Conservation (phyloP, 2,888 invertebrate genomes). For the Ophonus ardosiacus region DNA sequence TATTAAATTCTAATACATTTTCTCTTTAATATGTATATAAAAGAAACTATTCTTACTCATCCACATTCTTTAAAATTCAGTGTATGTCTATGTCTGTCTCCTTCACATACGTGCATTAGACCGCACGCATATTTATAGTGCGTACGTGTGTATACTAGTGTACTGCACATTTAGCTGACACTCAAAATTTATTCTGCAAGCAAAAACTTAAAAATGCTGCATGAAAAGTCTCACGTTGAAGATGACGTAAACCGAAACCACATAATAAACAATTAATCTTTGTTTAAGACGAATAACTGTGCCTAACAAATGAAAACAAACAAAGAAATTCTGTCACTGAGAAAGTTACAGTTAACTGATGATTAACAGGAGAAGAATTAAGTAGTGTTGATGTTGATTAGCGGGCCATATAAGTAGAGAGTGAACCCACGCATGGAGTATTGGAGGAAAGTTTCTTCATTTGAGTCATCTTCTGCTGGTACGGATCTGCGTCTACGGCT, state of each 20-base stretch:
- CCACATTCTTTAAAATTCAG: background rate
- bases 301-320: conserved; percentile 8
- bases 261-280: background rate
- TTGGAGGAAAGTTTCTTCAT: conserved; percentile 48
- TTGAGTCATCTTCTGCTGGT: conserved; percentile 10
- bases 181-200: too few relatives aligned
- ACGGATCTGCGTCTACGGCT: background rate
- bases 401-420: conserved; percentile 14
- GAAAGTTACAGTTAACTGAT: conserved; percentile 43
- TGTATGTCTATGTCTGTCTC: background rate
- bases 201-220: background rate
- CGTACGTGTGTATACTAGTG: background rate
- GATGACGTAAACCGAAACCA: background rate
- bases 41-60: background rate
- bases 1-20: too few relatives aligned
- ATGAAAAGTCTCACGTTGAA: background rate
- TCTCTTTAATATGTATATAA: too few relatives aligned
- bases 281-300: conserved; percentile 17
- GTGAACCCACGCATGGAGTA: conserved; percentile 10
- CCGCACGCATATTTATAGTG: background rate
- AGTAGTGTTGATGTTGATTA: conserved; percentile 12
- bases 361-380: conserved; percentile 45
- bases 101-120: too few relatives aligned
- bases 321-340: conserved; percentile 20
- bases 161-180: background rate